Evolutionary conservation across 1,140 invertebrate species (phyloP).

Genomic region (Drosophila lowei): DNA sequence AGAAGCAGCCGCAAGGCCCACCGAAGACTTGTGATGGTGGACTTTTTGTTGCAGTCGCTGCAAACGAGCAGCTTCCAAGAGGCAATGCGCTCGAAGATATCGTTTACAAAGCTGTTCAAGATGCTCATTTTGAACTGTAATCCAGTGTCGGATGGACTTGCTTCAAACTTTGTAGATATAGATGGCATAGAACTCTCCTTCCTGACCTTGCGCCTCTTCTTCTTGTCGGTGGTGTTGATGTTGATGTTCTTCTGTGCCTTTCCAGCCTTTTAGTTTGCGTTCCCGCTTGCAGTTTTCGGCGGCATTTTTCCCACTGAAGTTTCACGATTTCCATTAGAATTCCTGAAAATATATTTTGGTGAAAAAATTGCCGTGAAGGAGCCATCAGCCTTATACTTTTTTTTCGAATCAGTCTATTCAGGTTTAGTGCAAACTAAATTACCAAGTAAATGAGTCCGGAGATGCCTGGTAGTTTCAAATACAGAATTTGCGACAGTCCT

Average conservation of each 20-base stretch:
- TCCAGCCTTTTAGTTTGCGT: constrained; percentile 84
- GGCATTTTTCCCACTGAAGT: not conserved
- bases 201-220: constrained; percentile 84
- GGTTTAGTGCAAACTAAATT: too few species aligned
- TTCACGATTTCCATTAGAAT: too few species aligned
- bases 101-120: constrained; percentile 87
- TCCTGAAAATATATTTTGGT: too few species aligned
- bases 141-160: constrained; percentile 88
- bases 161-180: constrained; percentile 90
- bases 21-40: constrained; percentile 85
- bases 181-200: constrained; percentile 88
- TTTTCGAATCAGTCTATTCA: too few species aligned
- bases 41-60: constrained; percentile 89
- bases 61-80: constrained; percentile 88
- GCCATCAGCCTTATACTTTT: too few species aligned
- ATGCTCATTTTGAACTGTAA: constrained; percentile 87
- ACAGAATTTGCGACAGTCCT: too few species aligned
- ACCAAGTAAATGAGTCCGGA: too few species aligned
- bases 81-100: constrained; percentile 89
- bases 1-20: constrained; percentile 85
- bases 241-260: constrained; percentile 85
- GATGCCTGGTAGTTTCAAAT: too few species aligned
- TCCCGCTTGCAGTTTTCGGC: constrained; percentile 83
- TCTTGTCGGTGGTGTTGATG: constrained; percentile 79
- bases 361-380: too few species aligned